Evolutionary conservation across 1,140 invertebrate genomes (phyloP), one percentile per base, ranked within the genome.

Genomic region (Ceratosolen solmsi): DNA sequence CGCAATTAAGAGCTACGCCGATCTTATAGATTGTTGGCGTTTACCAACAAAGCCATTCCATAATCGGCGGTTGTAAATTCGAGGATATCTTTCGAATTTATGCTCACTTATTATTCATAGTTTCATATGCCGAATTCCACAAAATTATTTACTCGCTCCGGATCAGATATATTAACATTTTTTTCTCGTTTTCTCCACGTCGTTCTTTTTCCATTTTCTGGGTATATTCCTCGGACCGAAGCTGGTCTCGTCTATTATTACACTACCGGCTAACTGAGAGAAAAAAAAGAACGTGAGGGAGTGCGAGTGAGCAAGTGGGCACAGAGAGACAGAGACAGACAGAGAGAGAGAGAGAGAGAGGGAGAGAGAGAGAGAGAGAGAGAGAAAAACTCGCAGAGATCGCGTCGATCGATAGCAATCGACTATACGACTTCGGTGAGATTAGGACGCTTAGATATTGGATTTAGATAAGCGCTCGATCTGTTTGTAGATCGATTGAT

Each of bases 401-500:
- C 82, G 84, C 84, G 83, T 86, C 85, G 86, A 87, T 83, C 84
- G 85, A 86, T 85, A 86, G 84, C 82, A 82, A 85, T 80, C 75
- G 84, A 84, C 83, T 83, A 84, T 85, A 82, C 79, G 83, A 82
- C 85, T 79, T 41, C 68, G 70, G 75, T 73, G 79, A 74, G 84
- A 87, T 89, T 86, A 87, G 86, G 86, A 87, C 38, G 81, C 83
- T 54, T 49, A 88, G 89, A 90, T 91, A 90, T 90, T 86, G 88
- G 89, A 90, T 90, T 87, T 89, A 89, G 89, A 89, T 89, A 89
- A 84, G 41, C 17, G 27, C 71, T 79, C 84, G 85, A 86, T 86
- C 70, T 86, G 78, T 89, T 87, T 87, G 86, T 89, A 87, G 86
- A 87, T 88, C 85, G 86, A 86, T 86, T 84, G 84, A 83, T 83